phyloP scores from a whole-genome alignment of 2,888 invertebrate genomes.

The Melangyna quadrimaculata region DNA sequence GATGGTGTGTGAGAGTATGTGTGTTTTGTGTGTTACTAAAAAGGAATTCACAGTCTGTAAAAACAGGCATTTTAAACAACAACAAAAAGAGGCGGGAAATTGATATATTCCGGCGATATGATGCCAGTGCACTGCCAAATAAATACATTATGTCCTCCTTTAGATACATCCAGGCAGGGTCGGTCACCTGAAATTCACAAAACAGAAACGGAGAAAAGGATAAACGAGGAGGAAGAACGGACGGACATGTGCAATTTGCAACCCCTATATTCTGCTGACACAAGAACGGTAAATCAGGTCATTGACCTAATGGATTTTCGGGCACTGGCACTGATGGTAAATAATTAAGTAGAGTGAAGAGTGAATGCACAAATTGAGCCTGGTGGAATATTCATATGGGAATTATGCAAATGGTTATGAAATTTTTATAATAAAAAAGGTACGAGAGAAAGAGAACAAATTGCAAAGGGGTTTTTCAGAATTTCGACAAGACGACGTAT shows the following conservation, averaged over 20 bases:
- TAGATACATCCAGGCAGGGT: constrained; percentile 14
- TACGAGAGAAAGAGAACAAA: background rate
- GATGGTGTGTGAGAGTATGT: background rate
- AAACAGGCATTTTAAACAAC: background rate
- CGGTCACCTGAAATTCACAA: constrained; percentile 21
- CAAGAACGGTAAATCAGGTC: constrained; percentile 34
- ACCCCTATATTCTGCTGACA: constrained; percentile 54
- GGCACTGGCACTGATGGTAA: background rate
- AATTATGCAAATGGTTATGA: constrained; percentile 5
- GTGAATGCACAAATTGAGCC: background rate
- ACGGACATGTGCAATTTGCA: constrained; percentile 52
- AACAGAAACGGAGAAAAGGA: background rate
- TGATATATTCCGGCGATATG: constrained; percentile 12
- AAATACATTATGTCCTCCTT: background rate
- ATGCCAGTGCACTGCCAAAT: background rate
- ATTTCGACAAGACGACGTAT: background rate
- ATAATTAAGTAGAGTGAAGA: constrained; percentile 49
- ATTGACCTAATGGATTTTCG: constrained; percentile 55
- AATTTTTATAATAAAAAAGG: background rate
- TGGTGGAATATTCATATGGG: background rate
- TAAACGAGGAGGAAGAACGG: background rate
- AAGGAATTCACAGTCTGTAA: constrained; percentile 6
- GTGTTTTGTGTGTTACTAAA: background rate
- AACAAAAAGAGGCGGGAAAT: constrained; percentile 43
- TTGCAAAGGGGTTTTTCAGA: background rate